Percentiles rank a stretch among this genome's conserved stretches.
phyloP scores from a whole-genome alignment of 2,888 invertebrate species.

The Tolmerus cingulatus region DNA sequence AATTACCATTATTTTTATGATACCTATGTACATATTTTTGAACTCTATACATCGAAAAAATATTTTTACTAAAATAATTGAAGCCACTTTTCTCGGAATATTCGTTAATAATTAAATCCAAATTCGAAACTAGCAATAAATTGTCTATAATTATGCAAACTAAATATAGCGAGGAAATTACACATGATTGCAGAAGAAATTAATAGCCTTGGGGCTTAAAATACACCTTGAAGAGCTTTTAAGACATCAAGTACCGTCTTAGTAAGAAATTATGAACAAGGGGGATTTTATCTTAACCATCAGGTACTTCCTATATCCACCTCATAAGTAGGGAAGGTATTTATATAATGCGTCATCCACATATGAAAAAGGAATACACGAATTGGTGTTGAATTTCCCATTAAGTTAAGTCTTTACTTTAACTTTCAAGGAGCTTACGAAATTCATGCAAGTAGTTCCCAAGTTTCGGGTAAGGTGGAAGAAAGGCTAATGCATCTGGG shows the following conservation, averaged over 20 bases:
- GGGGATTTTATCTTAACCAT: slow-evolving; percentile 2
- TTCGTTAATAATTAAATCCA: not conserved
- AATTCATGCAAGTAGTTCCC: slow-evolving; percentile 2
- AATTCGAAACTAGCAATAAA: not conserved
- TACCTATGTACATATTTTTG: too few relatives aligned
- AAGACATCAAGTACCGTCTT: slow-evolving; percentile 31
- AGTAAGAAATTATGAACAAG: slow-evolving; percentile 7
- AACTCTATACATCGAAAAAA: too few relatives aligned
- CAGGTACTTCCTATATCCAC: not conserved
- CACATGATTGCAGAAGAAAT: slow-evolving; percentile 5
- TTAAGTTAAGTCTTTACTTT: slow-evolving; percentile 7
- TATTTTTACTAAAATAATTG: too few relatives aligned
- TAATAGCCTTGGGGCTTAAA: not conserved
- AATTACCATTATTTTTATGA: too few relatives aligned
- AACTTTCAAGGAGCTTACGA: slow-evolving; percentile 1
- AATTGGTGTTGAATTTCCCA: slow-evolving; percentile 14
- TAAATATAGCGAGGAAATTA: not conserved
- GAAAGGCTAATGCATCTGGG: not conserved
- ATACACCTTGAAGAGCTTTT: slow-evolving; percentile 12
- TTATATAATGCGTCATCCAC: slow-evolving; percentile 1
- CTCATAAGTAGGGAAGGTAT: not conserved
- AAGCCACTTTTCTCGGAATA: not conserved
- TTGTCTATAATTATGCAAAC: not conserved
- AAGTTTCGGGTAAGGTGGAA: slow-evolving; percentile 1
- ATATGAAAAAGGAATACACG: not conserved